phyloP scores from a whole-genome alignment of 2,888 invertebrate species.

The Caenorhabditis drosophilae region DNA sequence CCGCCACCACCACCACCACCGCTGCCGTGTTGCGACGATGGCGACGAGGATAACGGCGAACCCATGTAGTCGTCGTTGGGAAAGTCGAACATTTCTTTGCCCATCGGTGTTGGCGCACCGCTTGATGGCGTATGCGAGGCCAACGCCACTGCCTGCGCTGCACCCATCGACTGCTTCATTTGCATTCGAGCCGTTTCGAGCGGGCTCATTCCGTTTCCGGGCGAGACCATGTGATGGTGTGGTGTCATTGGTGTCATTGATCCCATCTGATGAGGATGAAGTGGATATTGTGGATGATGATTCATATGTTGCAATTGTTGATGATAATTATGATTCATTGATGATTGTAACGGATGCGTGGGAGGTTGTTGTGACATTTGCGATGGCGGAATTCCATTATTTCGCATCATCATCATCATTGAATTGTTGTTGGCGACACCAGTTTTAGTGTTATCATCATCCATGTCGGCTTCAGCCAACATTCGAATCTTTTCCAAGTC shows the following conservation, averaged over 20 bases:
- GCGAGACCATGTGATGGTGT: too few species aligned
- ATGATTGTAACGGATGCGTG: not conserved
- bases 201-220: constrained; percentile 30
- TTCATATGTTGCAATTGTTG: too few species aligned
- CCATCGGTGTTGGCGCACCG: not conserved
- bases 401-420: not conserved
- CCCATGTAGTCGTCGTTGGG: constrained; percentile 19
- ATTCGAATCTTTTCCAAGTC: constrained; percentile 8
- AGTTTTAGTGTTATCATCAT: too few species aligned
- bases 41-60: constrained; percentile 1
- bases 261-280: too few species aligned
- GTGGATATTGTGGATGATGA: too few species aligned
- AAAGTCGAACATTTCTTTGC: constrained; percentile 32
- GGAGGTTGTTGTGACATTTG: constrained; percentile 2
- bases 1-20: not conserved
- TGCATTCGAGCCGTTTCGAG: constrained; percentile 40
- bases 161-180: constrained; percentile 43
- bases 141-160: constrained; percentile 34
- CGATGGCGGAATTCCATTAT: constrained; percentile 2
- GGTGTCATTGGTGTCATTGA: too few species aligned
- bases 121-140: constrained; percentile 13
- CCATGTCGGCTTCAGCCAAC: constrained; percentile 15
- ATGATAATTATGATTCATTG: too few species aligned
- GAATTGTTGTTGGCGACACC: too few species aligned
- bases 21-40: not conserved